Percentiles rank a stretch among this genome's conserved stretches.
Evolutionary conservation across 2,797 vertebrate genomes (phyloP).

Genomic region (Gouania willdenowi): DNA sequence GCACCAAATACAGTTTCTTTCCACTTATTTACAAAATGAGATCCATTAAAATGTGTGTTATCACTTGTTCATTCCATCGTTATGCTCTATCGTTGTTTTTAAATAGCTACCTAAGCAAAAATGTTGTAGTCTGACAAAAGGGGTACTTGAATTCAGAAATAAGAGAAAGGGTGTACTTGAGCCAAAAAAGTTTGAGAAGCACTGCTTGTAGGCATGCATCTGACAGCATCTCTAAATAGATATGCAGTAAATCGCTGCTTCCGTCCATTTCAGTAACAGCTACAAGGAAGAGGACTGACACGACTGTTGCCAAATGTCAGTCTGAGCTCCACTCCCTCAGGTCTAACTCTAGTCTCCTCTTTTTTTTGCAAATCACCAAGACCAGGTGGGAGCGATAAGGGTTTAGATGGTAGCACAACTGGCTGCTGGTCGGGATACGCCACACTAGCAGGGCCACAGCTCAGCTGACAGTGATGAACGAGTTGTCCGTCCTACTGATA

Average conservation of each 20-base stretch:
- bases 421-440: constrained; percentile 46
- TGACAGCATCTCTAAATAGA: constrained; percentile 15
- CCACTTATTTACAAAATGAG: no score
- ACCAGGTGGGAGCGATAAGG: constrained; percentile 61
- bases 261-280: constrained; percentile 9
- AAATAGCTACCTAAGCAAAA: no score
- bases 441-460: constrained; percentile 26
- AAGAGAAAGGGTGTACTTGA: no score
- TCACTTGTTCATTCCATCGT: no score
- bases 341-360: constrained; percentile 14
- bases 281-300: neutral
- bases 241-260: constrained; percentile 15
- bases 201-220: constrained; percentile 12
- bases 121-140: no score
- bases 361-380: constrained; percentile 26
- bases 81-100: no score
- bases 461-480: constrained; percentile 75
- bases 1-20: no score
- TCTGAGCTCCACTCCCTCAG: constrained; percentile 6
- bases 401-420: constrained; percentile 25
- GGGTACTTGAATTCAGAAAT: no score
- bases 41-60: no score
- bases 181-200: no score
- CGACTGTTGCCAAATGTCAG: neutral
- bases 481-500: constrained; percentile 68